Base-by-base conservation (phyloP, 37 sponge, comb jelly and placozoan species). In the Chondrilla cf. caribensis region DNA sequence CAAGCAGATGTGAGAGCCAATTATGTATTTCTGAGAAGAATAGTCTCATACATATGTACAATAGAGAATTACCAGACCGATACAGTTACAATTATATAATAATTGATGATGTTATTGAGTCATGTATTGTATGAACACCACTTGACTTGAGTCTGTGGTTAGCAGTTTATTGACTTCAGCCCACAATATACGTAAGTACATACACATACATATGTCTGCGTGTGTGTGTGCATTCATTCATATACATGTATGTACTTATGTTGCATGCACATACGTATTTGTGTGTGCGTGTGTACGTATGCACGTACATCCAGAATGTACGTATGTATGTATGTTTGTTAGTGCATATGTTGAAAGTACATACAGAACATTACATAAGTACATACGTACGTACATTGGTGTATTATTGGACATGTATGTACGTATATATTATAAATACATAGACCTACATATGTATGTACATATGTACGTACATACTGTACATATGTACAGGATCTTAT, bases 301-400 rank as follows among this genome's bases (percentile, higher is more conserved):
- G 64, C 0, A 54, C 18, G 31, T 39, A 79, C 57, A 35, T 51
- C n/a, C n/a, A n/a, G n/a, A n/a, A 54, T 18, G 41, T 70, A 68
- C 36, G 72, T 68, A 54, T 57, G 47, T 42, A 78, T 11, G 24
- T 54, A 78, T 21, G 22, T 35, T 44, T 47, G 32, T 89, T 92
- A 89, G 89, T 92, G 54, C 89, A 93, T 93, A 87, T 87, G 17
- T 87, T 87, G 0, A 87, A 88, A 60, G 88, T 86, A 83, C 71
- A 88, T 24, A 84, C 89, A 64, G 93, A 93, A 35, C 83, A 89
- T 24, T 66, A 87, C 76, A 89, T 88, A 65, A 85, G 89, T 88
- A 93, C 89, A 22, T 62, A 62, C 15, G 64, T 62, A 26, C 64
- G 64, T 62, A 26, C 29, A 22, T 62, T 7, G 15, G 64, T 62